Base-by-base conservation (phyloP, 2,797 vertebrate species). In the Semotilus atromaculatus region DNA sequence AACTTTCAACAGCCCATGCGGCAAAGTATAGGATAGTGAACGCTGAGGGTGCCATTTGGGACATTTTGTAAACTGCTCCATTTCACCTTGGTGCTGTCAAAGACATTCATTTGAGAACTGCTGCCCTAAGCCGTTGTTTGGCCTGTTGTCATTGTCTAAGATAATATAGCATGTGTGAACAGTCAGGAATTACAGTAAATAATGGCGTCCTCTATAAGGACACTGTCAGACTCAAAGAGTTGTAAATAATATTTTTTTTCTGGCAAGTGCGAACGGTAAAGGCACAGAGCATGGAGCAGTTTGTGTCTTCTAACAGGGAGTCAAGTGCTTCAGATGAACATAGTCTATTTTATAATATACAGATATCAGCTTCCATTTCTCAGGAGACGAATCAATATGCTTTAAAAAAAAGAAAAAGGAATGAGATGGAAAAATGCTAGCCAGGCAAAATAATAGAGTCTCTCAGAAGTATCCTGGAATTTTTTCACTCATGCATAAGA, bases 151-250 rank as follows among this genome's bases (percentile, higher is more conserved):
- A 86, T 83, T 89, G 85, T 83, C 64, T 26, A 58, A 67, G 82
- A 82, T 89, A 90, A 90, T 87, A 74, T 81, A 89, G 81, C 80
- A 88, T 6, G 80, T 91, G 90, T 74, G 82, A 88, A 90, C 68
- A 70, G 48, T 67, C 62, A 78, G 85, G 86, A 82, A 90, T 85
- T 79, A 62, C 80, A 73, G 81, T 86, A 81, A 86, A 87, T 86
- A 83, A 86, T 75, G 81, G 71, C 79, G 82, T 70, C 45, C 66
- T 81, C 38, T 85, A 60, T 75, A 78, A 71, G 29, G 66, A 80
- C 16, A 13, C 29, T 76, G 84, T 73, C 43, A 79, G 81, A 26
- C 72, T 81, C 66, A 82, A 70, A 68, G 31, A 70, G 75, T n/a
- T 86, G 58, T 89, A 90, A 88, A 89, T 87, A 87, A 72, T 85